These are phyloP conservation scores for Caenorhabditis doughertyi DNA, from an alignment of 2,888 invertebrate genomes.

Conservation along the genomic window DNA sequence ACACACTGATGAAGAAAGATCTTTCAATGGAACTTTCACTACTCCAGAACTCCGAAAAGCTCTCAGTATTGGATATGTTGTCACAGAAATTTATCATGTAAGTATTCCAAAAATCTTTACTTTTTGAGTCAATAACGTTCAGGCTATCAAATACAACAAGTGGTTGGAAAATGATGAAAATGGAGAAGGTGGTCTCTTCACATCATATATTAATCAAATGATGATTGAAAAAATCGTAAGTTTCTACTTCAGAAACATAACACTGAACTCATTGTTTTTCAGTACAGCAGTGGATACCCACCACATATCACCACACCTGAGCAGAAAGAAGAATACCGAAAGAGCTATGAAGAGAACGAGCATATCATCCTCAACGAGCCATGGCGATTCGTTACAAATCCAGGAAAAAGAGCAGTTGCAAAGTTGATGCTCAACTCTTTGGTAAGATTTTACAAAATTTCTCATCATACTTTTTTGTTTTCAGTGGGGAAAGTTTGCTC, in stretches of 20 bases:
- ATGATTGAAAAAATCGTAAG: constrained; percentile 23
- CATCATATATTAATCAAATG: constrained; percentile 20
- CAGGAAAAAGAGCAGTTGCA: constrained; percentile 1
- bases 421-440: constrained; percentile 23
- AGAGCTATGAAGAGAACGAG: neutral
- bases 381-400: neutral
- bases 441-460: neutral
- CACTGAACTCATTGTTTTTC: neutral
- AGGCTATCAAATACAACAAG: neutral
- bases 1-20: neutral
- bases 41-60: constrained; percentile 12
- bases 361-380: neutral
- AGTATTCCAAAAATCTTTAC: neutral
- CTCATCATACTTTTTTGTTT: neutral
- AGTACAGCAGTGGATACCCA: constrained; percentile 12
- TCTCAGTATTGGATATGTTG: neutral
- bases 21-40: constrained; percentile 8
- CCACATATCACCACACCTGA: neutral
- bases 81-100: constrained; percentile 6
- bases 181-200: constrained; percentile 11
- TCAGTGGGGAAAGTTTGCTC: constrained; percentile 29
- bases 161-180: neutral
- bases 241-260: neutral
- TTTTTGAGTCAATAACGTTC: neutral
- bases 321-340: neutral